Evolutionary conservation across 2,888 invertebrate genomes (phyloP).

Genomic region (Sepiola atlantica): DNA sequence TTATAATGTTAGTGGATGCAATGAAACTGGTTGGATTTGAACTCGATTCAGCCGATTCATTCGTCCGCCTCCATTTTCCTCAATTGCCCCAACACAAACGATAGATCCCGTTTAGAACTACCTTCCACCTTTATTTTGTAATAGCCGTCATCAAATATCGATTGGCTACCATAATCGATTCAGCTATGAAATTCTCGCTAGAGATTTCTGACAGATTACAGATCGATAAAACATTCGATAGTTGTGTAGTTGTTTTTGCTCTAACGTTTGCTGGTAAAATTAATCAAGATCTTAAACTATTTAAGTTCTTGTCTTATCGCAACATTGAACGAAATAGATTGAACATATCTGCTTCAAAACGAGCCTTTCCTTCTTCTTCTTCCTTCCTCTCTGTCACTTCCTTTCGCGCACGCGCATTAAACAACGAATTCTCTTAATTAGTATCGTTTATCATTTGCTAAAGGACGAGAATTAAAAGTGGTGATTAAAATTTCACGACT

Average conservation of each 20-base stretch:
- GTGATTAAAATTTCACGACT: background rate
- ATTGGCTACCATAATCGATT: background rate
- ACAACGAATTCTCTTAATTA: background rate
- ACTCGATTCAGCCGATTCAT: too few species aligned
- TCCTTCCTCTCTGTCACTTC: background rate
- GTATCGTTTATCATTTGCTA: background rate
- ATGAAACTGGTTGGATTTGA: too few species aligned
- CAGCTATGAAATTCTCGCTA: background rate
- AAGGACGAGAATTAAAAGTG: background rate
- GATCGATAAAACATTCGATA: background rate
- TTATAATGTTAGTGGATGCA: too few species aligned
- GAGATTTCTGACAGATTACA: background rate
- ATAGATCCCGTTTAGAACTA: background rate
- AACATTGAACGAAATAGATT: background rate
- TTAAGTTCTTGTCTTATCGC: background rate
- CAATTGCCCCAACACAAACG: too few species aligned
- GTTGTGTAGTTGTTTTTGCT: background rate
- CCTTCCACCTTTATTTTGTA: background rate
- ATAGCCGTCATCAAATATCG: background rate
- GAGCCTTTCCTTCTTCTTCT: background rate
- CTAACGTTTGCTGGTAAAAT: background rate
- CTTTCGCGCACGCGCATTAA: background rate
- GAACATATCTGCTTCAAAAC: background rate
- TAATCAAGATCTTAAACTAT: background rate
- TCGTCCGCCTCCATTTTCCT: too few species aligned